A percentile compares a stretch with the other conserved stretches of the same genome.
phyloP scores from a whole-genome alignment of 1,140 invertebrate genomes.

The Orius insidiosus region DNA sequence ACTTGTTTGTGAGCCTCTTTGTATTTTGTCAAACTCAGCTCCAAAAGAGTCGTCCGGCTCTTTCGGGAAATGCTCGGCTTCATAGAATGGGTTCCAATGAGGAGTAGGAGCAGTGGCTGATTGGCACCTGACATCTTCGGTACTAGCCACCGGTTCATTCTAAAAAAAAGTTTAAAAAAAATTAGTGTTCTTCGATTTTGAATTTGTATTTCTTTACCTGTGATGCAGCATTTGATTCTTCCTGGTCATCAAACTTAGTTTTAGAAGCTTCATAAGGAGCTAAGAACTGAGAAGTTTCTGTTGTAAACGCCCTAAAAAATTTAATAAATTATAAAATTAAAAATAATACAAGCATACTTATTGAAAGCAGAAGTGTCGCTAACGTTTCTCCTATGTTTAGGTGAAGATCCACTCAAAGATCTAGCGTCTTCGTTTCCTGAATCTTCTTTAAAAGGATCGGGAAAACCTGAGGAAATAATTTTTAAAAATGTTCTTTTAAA shows the following conservation, averaged over 20 bases:
- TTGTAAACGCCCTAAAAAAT: slow-evolving; percentile 48
- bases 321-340: too few relatives aligned
- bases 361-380: slow-evolving; percentile 76
- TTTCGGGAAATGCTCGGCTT: slow-evolving; percentile 31
- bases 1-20: slow-evolving; percentile 65
- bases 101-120: slow-evolving; percentile 19
- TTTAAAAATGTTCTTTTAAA: background rate
- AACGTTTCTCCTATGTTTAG: slow-evolving; percentile 50
- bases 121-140: slow-evolving; percentile 12
- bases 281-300: slow-evolving; percentile 54
- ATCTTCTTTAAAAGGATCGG: slow-evolving; percentile 40
- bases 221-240: too few relatives aligned
- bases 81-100: slow-evolving; percentile 21
- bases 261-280: slow-evolving; percentile 41
- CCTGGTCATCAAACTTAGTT: slow-evolving; percentile 6
- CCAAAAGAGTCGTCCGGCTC: slow-evolving; percentile 73
- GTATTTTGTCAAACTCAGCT: slow-evolving; percentile 70
- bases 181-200: too few relatives aligned
- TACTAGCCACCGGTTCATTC: slow-evolving; percentile 15
- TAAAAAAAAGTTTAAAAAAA: slow-evolving; percentile 5
- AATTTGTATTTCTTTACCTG: background rate
- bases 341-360: slow-evolving; percentile 52
- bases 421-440: slow-evolving; percentile 11
- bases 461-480: slow-evolving; percentile 29
- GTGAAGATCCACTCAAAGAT: background rate